Evolutionary conservation across 2,797 vertebrate species (phyloP).

Genomic region (Neopelma chrysocephalum): DNA sequence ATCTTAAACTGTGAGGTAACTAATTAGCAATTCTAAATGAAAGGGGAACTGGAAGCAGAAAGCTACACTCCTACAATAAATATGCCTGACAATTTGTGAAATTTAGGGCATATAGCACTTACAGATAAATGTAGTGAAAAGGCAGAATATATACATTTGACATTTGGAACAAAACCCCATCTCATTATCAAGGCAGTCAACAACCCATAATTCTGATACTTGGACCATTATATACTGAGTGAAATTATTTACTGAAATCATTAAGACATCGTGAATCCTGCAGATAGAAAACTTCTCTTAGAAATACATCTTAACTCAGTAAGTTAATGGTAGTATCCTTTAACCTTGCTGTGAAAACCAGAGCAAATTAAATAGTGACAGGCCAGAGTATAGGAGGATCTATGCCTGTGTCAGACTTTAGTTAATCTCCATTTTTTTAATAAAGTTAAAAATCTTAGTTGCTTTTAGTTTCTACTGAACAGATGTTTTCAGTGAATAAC

Average conservation of each 20-base stretch:
- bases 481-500: conserved; percentile 26
- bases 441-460: not conserved
- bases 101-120: not conserved
- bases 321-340: not conserved
- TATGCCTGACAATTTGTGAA: conserved; percentile 34
- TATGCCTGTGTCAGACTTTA: not conserved
- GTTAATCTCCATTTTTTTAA: not conserved
- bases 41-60: conserved; percentile 26
- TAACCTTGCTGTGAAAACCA: not conserved
- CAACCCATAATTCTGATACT: not conserved
- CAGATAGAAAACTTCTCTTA: not conserved
- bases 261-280: not conserved
- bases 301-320: not conserved
- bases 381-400: not conserved
- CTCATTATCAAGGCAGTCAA: not conserved
- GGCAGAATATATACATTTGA: not conserved
- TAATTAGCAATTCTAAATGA: conserved; percentile 40
- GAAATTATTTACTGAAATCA: not conserved
- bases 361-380: not conserved
- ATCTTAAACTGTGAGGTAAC: conserved; percentile 31
- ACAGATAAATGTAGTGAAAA: not conserved
- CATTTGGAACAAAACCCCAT: not conserved
- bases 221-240: not conserved
- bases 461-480: not conserved
- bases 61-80: conserved; percentile 33